These are phyloP conservation scores for Azorinus chamasolen DNA, from an alignment of 2,888 invertebrate species.

Conservation along the genomic window DNA sequence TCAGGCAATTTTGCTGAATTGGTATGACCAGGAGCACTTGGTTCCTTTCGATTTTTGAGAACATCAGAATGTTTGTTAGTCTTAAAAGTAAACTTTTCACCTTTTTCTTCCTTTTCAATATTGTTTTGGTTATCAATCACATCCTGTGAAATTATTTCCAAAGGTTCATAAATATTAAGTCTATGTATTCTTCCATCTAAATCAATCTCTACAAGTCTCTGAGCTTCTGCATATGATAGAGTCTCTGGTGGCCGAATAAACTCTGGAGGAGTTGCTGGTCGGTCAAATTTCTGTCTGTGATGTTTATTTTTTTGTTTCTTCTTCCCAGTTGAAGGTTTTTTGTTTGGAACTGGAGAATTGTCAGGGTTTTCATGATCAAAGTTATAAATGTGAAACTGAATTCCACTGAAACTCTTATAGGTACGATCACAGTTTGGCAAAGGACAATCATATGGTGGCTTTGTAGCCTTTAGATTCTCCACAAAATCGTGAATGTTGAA, in stretches of 20 bases:
- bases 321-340: conserved; percentile 70
- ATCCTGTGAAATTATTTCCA: conserved; percentile 86
- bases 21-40: conserved; percentile 53
- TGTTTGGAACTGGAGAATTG: conserved; percentile 73
- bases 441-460: conserved; percentile 95
- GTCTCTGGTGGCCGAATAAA: conserved; percentile 88
- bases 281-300: conserved; percentile 77
- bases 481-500: conserved; percentile 95
- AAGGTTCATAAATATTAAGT: conserved; percentile 87
- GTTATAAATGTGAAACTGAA: conserved; percentile 94
- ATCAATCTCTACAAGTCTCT: conserved; percentile 95
- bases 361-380: conserved; percentile 92
- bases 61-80: conserved; percentile 64
- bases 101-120: conserved; percentile 84
- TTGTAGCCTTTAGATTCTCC: conserved; percentile 92
- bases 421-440: conserved; percentile 94
- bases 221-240: conserved; percentile 93
- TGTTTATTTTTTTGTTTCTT: conserved; percentile 87
- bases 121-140: conserved; percentile 85
- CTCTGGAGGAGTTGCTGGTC: conserved; percentile 85
- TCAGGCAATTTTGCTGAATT: conserved; percentile 89
- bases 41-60: conserved; percentile 75
- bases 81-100: conserved; percentile 76
- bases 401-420: conserved; percentile 94
- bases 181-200: conserved; percentile 93